Conservation (phyloP, 2,113 vertebrate species). For the Poeciliopsis prolifica region DNA sequence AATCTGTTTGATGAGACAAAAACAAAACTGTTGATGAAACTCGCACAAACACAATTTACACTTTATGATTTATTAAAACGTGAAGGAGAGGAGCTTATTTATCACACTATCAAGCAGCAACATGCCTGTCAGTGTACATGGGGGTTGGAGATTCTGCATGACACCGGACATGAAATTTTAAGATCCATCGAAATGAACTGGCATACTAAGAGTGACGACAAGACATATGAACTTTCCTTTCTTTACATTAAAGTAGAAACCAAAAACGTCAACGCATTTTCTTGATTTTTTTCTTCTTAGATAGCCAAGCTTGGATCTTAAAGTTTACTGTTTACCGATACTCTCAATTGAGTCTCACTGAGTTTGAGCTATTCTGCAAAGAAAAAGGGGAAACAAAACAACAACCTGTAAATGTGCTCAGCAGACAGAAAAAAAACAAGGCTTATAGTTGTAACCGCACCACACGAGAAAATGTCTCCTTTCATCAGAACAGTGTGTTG, state of each 20-base stretch:
- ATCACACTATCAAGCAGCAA: background rate
- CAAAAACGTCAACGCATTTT: no score
- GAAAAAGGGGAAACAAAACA: background rate
- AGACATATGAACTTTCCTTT: background rate
- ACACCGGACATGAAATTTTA: background rate
- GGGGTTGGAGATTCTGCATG: background rate
- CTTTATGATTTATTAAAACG: constrained; percentile 6
- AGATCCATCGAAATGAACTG: background rate
- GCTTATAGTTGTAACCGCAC: background rate
- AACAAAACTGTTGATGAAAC: background rate
- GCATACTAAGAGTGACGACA: background rate
- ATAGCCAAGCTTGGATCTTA: background rate
- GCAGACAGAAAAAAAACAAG: background rate
- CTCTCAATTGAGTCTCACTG: background rate
- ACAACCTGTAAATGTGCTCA: background rate
- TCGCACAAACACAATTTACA: background rate
- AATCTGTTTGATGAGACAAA: background rate
- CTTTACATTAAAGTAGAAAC: no score
- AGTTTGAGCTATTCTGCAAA: background rate
- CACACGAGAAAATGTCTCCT: background rate
- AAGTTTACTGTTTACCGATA: background rate
- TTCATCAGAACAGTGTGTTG: background rate
- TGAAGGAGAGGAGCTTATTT: background rate
- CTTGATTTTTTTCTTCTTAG: no score
- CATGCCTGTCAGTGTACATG: background rate